Conservation (phyloP, 2,888 invertebrate species). For the Brenthis daphne region DNA sequence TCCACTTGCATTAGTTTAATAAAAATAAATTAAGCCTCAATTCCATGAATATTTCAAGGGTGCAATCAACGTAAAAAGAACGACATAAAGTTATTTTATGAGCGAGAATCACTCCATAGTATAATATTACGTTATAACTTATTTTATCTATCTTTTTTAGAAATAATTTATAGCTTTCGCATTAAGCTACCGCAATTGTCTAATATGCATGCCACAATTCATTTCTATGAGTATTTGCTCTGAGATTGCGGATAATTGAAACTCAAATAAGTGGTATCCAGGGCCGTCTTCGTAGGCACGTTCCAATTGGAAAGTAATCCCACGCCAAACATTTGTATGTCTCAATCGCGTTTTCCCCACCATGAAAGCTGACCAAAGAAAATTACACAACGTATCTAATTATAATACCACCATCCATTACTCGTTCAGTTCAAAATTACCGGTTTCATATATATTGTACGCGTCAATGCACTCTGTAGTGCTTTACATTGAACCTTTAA, state of each 20-base stretch:
- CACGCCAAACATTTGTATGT: conserved; percentile 76
- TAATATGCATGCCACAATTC: conserved; percentile 72
- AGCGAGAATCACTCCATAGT: no score
- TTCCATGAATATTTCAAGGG: no score
- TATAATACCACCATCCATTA: conserved; percentile 15
- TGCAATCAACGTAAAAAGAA: no score
- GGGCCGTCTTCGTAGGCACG: conserved; percentile 76
- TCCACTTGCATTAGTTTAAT: no score
- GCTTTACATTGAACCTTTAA: not conserved
- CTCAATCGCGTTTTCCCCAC: conserved; percentile 64
- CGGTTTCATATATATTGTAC: not conserved
- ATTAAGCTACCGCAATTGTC: conserved; percentile 24
- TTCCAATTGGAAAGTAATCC: conserved; percentile 80
- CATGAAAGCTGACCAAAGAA: conserved; percentile 30
- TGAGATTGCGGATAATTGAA: conserved; percentile 73
- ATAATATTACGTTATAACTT: no score
- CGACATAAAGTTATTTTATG: no score
- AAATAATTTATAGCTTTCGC: no score
- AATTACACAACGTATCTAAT: conserved; percentile 2
- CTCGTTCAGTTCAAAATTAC: not conserved
- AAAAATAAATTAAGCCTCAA: no score
- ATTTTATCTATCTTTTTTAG: no score
- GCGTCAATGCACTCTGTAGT: conserved; percentile 43
- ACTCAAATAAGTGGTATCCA: conserved; percentile 73
- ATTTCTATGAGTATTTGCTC: conserved; percentile 66